These are phyloP conservation scores for Valencia hispanica DNA, from an alignment of 2,797 vertebrate species.

Conservation along the genomic window DNA sequence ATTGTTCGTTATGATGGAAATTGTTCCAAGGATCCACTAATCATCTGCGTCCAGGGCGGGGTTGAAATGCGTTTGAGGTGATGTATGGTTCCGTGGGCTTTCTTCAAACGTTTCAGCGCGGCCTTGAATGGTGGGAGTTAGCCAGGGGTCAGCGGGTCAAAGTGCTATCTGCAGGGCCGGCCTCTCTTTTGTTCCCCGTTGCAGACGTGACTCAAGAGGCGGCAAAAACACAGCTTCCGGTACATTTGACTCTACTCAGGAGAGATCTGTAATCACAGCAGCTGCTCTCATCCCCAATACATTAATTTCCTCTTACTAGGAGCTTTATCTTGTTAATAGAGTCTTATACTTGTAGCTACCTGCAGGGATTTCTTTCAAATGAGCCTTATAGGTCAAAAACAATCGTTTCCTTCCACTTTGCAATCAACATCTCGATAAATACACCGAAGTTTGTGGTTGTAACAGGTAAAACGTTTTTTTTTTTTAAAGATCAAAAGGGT, in stretches of 20 bases:
- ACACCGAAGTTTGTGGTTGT: too few relatives aligned
- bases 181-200: conserved; percentile 33
- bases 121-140: conserved; percentile 43
- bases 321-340: background rate
- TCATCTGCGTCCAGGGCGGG: conserved; percentile 60
- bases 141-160: conserved; percentile 44
- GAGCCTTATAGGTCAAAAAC: too few relatives aligned
- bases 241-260: conserved; percentile 21
- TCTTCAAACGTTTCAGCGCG: conserved; percentile 30
- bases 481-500: too few relatives aligned
- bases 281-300: conserved; percentile 1
- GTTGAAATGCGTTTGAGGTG: conserved; percentile 61
- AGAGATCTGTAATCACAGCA: conserved; percentile 30
- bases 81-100: conserved; percentile 57
- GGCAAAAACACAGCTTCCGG: conserved; percentile 47
- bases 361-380: too few relatives aligned
- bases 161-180: conserved; percentile 31
- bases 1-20: conserved; percentile 74
- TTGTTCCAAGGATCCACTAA: conserved; percentile 73
- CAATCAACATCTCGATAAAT: too few relatives aligned
- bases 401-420: too few relatives aligned
- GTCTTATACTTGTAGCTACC: too few relatives aligned
- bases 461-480: too few relatives aligned
- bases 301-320: background rate
- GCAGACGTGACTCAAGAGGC: conserved; percentile 32